Evolutionary conservation across 1,140 invertebrate species (phyloP).

Genomic region (Drosophila novamexicana): DNA sequence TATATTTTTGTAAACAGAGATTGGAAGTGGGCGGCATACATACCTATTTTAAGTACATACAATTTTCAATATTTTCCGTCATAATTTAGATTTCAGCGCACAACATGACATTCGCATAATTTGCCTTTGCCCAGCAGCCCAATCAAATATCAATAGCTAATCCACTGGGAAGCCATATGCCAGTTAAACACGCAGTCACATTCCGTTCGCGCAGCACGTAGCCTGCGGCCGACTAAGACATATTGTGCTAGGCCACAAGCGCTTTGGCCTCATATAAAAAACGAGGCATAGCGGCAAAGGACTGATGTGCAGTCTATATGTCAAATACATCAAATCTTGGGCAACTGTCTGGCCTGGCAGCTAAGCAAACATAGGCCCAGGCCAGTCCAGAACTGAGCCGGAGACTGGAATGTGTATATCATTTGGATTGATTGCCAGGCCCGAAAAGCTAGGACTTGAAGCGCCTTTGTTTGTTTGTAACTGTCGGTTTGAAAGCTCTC

Average conservation of each 20-base stretch:
- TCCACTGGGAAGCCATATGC: constrained; percentile 19
- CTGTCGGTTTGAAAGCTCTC: constrained; percentile 16
- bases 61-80: constrained; percentile 50
- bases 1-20: constrained; percentile 32
- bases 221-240: constrained; percentile 67
- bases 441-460: constrained; percentile 26
- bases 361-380: constrained; percentile 44
- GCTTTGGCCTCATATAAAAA: constrained; percentile 55
- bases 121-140: constrained; percentile 1
- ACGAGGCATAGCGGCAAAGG: constrained; percentile 39
- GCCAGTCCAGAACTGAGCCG: constrained; percentile 37
- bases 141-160: constrained; percentile 38
- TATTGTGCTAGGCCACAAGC: constrained; percentile 54
- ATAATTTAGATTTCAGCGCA: constrained; percentile 27
- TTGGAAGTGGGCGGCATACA: neutral
- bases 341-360: constrained; percentile 21
- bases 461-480: constrained; percentile 66
- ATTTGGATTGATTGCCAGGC: constrained; percentile 75
- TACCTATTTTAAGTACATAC: neutral
- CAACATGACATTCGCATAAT: neutral
- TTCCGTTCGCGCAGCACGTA: constrained; percentile 14
- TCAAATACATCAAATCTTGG: constrained; percentile 75
- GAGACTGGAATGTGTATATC: constrained; percentile 76
- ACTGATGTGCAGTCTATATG: constrained; percentile 60
- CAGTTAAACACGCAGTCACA: constrained; percentile 1